These are phyloP conservation scores for Melanerpes formicivorus DNA, from an alignment of 2,113 vertebrate genomes.

Conservation along the genomic window DNA sequence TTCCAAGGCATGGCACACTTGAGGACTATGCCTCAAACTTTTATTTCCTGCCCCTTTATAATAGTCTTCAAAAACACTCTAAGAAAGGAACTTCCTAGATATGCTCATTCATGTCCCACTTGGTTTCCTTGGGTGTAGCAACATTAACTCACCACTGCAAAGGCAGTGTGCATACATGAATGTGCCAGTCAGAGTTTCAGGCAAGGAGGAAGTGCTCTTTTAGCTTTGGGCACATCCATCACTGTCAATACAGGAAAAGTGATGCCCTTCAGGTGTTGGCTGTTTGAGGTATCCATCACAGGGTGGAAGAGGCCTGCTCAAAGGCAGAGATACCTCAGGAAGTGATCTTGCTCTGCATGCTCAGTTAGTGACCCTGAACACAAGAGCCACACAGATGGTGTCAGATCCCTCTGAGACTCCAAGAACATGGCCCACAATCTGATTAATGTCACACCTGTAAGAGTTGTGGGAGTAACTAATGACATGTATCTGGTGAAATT, in stretches of 20 bases:
- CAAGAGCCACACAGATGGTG: constrained; percentile 8
- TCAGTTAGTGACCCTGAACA: constrained; percentile 56
- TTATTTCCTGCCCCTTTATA: not conserved
- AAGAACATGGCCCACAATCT: not conserved
- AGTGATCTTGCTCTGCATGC: constrained; percentile 6
- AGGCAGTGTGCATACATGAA: rapidly evolving
- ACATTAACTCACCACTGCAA: not conserved
- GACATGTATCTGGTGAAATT: not conserved
- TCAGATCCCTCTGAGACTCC: not conserved
- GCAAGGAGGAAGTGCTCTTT: not conserved
- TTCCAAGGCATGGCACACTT: not conserved
- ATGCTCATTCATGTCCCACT: not conserved
- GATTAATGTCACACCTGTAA: constrained; percentile 52
- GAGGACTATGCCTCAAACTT: not conserved
- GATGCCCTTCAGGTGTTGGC: not conserved
- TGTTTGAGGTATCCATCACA: not conserved
- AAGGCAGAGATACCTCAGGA: constrained; percentile 40
- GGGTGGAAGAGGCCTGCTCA: constrained; percentile 11
- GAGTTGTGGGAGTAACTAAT: constrained; percentile 29
- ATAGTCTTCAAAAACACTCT: rapidly evolving
- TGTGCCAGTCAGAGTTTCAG: not conserved
- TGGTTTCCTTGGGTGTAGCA: not conserved
- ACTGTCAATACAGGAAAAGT: not conserved
- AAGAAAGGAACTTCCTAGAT: not conserved
- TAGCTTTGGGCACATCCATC: not conserved